Evolutionary conservation across 2,888 invertebrate genomes (phyloP), one percentile per base, ranked within the genome.

Genomic region (Scrobipalpa costella): DNA sequence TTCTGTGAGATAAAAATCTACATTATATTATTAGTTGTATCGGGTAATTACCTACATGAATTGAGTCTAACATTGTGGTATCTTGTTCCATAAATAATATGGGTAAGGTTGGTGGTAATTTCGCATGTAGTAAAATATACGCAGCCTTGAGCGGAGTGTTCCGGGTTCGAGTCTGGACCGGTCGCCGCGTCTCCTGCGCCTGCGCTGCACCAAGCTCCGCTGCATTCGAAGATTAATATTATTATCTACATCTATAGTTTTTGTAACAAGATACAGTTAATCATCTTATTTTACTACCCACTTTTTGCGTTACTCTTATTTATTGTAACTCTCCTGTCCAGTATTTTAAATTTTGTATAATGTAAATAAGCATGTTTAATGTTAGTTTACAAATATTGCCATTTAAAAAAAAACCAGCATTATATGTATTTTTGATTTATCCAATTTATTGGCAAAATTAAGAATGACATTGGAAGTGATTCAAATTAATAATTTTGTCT

Each of bases 101-200:
- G 27, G 47, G 44, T 47, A 21, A n/a, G 17, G 5, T 47, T 57
- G 50, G 61, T 66, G 66, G 66, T 67, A 84, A 44, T 44, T 59
- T 61, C 34, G 36, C 9, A 34, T 36, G 61, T 15, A 84, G 83
- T 84, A 83, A 86, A 73, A 84, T 80, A 86, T 83, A 84, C 80
- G 76, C 77, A 86, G 83, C 90, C 90, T 90, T 90, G 89, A 73
- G 80, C 76, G 76, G 77, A 76, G 47, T 75, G 84, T 89, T 90
- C 89, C 90, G 89, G 88, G 88, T 90, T 81, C 78, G 77, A 71
- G 71, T 69, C 80, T 81, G 74, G 78, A 83, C 85, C 86, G 85
- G 83, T 84, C 80, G 78, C 72, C 69, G 71, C 73, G 73, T 73
- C 77, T 76, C 71, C 68, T 61, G 60, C 62, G 65, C 69, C 50